Evolutionary conservation across 2,888 invertebrate species (phyloP).

Genomic region (Drosophila borealis): DNA sequence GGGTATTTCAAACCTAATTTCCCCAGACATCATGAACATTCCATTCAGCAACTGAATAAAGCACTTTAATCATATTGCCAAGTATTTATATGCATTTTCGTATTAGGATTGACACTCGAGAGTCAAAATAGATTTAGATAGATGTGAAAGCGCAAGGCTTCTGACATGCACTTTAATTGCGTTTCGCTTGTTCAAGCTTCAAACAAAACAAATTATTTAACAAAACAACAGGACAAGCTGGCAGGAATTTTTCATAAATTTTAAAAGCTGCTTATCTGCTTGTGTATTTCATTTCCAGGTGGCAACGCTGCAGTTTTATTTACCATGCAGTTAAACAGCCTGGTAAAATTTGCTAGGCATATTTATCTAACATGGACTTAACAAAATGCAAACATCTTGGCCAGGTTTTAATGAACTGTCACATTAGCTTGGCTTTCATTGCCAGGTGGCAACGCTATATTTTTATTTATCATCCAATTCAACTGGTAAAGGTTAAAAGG

Average conservation of each 20-base stretch:
- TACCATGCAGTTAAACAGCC: not conserved
- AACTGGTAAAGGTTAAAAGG: not conserved
- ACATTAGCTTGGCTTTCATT: not conserved
- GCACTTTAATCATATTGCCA: slow-evolving; percentile 10
- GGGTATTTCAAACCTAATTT: slow-evolving; percentile 1
- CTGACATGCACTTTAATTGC: not conserved
- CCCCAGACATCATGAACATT: slow-evolving; percentile 9
- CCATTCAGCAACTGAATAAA: slow-evolving; percentile 4
- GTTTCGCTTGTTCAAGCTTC: not conserved
- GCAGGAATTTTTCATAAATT: not conserved
- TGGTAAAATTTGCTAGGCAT: not conserved
- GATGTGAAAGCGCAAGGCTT: not conserved
- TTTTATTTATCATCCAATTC: not conserved
- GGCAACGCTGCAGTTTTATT: not conserved
- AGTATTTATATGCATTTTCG: slow-evolving; percentile 1
- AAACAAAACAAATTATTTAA: too few relatives aligned
- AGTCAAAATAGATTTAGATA: not conserved
- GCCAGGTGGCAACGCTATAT: not conserved
- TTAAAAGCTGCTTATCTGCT: too few relatives aligned
- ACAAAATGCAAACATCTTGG: too few relatives aligned
- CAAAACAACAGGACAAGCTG: not conserved
- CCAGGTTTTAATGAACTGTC: too few relatives aligned
- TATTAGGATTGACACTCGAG: slow-evolving; percentile 12
- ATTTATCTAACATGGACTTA: not conserved
- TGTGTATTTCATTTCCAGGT: not conserved